Conservation (phyloP, 2,113 vertebrate species). For the Macrotis lagotis region DNA sequence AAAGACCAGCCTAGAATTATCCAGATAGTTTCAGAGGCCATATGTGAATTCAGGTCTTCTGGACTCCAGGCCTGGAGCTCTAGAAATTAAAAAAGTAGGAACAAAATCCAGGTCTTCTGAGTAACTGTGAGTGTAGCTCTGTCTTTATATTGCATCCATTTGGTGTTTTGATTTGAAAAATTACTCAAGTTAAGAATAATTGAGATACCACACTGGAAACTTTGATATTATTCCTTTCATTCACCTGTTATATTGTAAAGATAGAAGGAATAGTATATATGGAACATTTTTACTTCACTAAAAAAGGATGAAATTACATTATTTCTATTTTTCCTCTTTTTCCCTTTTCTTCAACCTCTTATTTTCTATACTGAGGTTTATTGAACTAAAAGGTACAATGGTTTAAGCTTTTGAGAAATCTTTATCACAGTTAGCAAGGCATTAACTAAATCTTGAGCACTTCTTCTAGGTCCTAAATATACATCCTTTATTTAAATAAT, state of each 20-base stretch:
- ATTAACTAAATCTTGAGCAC: slow-evolving; percentile 46
- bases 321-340: slow-evolving; percentile 42
- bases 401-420: slow-evolving; percentile 28
- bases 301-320: background rate
- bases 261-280: background rate
- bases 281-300: background rate
- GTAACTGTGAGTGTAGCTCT: background rate
- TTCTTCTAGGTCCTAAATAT: slow-evolving; percentile 53
- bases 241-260: background rate
- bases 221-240: background rate
- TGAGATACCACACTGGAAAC: background rate
- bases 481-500: slow-evolving; percentile 54
- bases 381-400: background rate
- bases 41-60: background rate
- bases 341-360: slow-evolving; percentile 33
- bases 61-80: background rate
- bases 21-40: background rate
- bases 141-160: slow-evolving; percentile 28
- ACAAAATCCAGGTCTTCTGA: background rate
- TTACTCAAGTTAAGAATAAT: slow-evolving; percentile 51
- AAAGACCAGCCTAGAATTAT: background rate
- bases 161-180: slow-evolving; percentile 61
- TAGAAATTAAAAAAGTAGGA: background rate
- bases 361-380: slow-evolving; percentile 24
- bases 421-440: slow-evolving; percentile 25